phyloP scores from a whole-genome alignment of 2,888 invertebrate genomes.

The Hofmannophila pseudospretella region DNA sequence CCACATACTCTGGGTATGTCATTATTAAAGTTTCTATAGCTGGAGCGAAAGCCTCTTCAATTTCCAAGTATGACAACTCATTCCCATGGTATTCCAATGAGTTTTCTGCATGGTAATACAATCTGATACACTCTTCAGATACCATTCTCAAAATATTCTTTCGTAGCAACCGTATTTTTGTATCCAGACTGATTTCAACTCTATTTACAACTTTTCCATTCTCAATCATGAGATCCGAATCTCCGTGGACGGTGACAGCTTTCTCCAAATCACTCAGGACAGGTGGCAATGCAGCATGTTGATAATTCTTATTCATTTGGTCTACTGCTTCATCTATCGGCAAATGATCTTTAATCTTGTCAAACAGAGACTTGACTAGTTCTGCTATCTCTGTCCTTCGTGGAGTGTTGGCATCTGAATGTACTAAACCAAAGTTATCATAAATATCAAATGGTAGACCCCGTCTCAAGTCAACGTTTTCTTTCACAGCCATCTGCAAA shows the following conservation, averaged over 20 bases:
- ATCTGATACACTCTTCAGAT: conserved; percentile 77
- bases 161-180: conserved; percentile 78
- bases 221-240: conserved; percentile 81
- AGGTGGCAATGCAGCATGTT: conserved; percentile 94
- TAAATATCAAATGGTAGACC: conserved; percentile 90
- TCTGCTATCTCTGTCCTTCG: conserved; percentile 69
- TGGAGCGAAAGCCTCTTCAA: conserved; percentile 82
- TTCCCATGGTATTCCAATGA: conserved; percentile 90
- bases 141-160: conserved; percentile 80
- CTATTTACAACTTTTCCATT: conserved; percentile 80
- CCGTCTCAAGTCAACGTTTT: conserved; percentile 83
- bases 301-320: conserved; percentile 88
- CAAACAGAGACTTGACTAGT: conserved; percentile 75
- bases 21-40: conserved; percentile 84
- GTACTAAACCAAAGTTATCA: conserved; percentile 84
- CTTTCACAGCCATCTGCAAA: conserved; percentile 82
- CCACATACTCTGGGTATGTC: conserved; percentile 86
- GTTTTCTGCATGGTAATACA: conserved; percentile 93
- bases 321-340: conserved; percentile 90
- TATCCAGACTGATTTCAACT: conserved; percentile 82
- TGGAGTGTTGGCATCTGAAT: conserved; percentile 71
- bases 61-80: conserved; percentile 83
- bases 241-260: conserved; percentile 83
- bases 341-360: conserved; percentile 77
- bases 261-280: conserved; percentile 82